Base-by-base conservation (phyloP, 2,888 invertebrate genomes). In the Tanytarsus gracilentus region DNA sequence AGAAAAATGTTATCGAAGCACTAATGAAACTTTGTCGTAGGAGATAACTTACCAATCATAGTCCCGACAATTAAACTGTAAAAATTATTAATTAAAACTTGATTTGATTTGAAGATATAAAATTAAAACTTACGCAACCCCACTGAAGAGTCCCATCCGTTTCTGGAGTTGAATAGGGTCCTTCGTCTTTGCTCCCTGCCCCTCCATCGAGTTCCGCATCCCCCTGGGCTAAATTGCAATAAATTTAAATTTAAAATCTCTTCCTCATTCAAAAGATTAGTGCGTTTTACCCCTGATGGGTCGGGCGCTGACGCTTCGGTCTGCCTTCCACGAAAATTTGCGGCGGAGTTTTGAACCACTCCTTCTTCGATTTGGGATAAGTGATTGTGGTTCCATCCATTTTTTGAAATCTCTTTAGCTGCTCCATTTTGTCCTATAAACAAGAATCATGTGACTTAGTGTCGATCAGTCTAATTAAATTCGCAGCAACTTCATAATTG, bases 101-200 rank as follows among this genome's bases (percentile, higher is more conserved):
- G 33, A 33, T 33, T 7, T 14, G 14, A 33, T 14, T 33, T 14
- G 14, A 8, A 33, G 14, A 14, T 33, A 33, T 14, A 8, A 33
- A 6, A 11, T 8, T 14, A 3, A 3, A 33, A 33, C 3, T 33
- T 33, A 14, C 85, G 94, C 93, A 84, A 92, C 91, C 85, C 95
- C 95, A 86, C 93, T 93, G 86, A 94, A 79, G 85, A 95, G 90
- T 84, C 95, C 94, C 85, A 96, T 89, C 87, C 91, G 89, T 88
- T 93, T 92, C 91, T 93, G 86, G 90, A 93, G 91, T 90, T 92
- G 89, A 93, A 94, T 83, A 92, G 88, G 78, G 90, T 92, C 88
- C 86, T 90, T 85, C 91, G 84, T 79, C 89, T 86, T 81, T 92
- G 91, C 78, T 87, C 84, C 86, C 86, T 86, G 76, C 88, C 91